Evolutionary conservation across 1,140 invertebrate genomes (phyloP).

Genomic region (Pseudachorutes palmiensis): DNA sequence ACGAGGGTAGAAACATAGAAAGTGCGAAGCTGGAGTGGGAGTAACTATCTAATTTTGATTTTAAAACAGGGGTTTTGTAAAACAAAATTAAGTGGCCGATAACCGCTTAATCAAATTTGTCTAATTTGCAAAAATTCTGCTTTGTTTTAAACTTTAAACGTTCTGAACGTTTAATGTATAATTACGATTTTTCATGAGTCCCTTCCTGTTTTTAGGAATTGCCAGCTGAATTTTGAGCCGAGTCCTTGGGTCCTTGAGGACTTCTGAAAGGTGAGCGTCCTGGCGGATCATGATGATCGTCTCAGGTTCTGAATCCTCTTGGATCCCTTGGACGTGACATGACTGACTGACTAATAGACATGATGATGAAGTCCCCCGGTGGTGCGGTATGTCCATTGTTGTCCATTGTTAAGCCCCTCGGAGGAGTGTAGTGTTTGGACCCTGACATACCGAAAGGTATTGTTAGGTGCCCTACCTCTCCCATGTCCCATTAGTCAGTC

Average conservation of each 20-base stretch:
- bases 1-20: not conserved
- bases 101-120: too few relatives aligned
- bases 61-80: not conserved
- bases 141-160: not conserved
- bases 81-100: not conserved
- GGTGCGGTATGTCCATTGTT: too few relatives aligned
- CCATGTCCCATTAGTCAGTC: constrained; percentile 7
- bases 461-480: not conserved
- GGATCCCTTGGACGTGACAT: constrained; percentile 8
- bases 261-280: too few relatives aligned
- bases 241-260: too few relatives aligned
- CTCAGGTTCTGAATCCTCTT: too few relatives aligned
- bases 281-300: too few relatives aligned
- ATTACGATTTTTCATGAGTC: not conserved
- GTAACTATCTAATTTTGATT: not conserved
- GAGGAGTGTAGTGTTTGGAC: not conserved
- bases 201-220: not conserved
- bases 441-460: constrained; percentile 4
- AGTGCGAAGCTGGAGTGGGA: not conserved
- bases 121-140: not conserved
- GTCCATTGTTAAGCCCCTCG: too few relatives aligned
- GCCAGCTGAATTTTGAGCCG: not conserved
- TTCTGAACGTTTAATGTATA: not conserved
- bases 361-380: not conserved
- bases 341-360: constrained; percentile 6